Conservation (phyloP, 2,113 vertebrate genomes). For the Pycnonotus jocosus region DNA sequence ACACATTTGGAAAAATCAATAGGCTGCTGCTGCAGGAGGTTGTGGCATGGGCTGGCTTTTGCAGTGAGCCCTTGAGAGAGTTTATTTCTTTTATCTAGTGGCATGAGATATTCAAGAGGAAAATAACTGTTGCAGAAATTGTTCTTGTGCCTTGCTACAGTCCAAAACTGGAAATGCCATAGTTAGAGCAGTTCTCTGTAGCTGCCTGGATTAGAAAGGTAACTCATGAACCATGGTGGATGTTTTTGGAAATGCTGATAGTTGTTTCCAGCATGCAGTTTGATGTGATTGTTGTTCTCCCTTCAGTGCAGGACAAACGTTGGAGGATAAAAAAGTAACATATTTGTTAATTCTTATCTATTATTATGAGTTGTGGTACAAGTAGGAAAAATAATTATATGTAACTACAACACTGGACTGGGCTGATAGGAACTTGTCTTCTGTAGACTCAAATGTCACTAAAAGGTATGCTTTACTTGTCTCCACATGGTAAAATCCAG, state of each 20-base stretch:
- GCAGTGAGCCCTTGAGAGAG: neutral
- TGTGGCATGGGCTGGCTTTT: neutral
- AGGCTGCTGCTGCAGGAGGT: neutral
- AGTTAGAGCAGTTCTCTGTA: neutral
- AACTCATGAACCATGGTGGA: neutral
- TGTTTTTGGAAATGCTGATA: neutral
- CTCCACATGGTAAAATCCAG: neutral
- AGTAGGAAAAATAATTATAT: neutral
- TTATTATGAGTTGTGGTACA: neutral
- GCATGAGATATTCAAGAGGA: neutral
- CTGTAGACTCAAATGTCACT: neutral
- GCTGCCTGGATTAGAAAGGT: neutral
- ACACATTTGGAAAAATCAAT: neutral
- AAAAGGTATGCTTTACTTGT: neutral
- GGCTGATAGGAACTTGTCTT: neutral
- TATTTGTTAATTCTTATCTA: neutral
- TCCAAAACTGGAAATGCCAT: neutral
- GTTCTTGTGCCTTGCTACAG: neutral
- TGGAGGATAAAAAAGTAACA: neutral
- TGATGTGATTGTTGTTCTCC: neutral
- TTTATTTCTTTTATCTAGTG: neutral
- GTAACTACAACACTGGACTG: neutral
- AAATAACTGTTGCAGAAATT: neutral
- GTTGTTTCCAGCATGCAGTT: neutral
- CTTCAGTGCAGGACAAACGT: neutral